Percentiles rank a stretch among this genome's conserved stretches.
Conservation (phyloP, 2,888 invertebrate species). For the Aphrophora alni region DNA sequence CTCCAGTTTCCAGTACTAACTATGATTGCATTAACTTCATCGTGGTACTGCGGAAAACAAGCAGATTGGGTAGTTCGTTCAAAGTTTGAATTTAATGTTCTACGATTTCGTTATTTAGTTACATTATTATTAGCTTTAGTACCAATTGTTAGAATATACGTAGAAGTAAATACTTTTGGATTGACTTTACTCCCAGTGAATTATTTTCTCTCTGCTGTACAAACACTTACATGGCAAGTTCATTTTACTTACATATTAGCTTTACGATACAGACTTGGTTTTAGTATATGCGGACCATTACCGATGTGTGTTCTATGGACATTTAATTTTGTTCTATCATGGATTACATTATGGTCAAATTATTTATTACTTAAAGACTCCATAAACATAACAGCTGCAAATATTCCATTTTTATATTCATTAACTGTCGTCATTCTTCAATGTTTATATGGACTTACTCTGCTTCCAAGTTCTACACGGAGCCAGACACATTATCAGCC, state of each 20-base stretch:
- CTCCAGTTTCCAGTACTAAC: conserved; percentile 79
- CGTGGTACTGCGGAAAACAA: conserved; percentile 78
- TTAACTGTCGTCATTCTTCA: conserved; percentile 54
- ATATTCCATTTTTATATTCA: conserved; percentile 54
- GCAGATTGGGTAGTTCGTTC: conserved; percentile 68
- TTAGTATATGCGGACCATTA: conserved; percentile 62
- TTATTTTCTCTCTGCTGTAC: conserved; percentile 70
- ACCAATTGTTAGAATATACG: conserved; percentile 26
- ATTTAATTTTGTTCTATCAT: conserved; percentile 58
- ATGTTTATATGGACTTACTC: conserved; percentile 47
- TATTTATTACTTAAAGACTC: conserved; percentile 33
- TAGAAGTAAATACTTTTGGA: background rate
- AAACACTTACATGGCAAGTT: conserved; percentile 80
- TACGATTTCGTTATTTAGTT: conserved; percentile 69
- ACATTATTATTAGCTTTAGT: conserved; percentile 64
- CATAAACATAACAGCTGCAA: conserved; percentile 55
- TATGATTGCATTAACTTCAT: conserved; percentile 77
- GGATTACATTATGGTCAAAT: conserved; percentile 73
- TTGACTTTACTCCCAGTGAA: conserved; percentile 27
- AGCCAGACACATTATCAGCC: background rate
- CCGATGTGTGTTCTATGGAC: conserved; percentile 7
- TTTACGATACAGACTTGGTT: conserved; percentile 66
- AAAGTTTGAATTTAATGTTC: conserved; percentile 65
- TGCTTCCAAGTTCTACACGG: conserved; percentile 37
- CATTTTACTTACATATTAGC: conserved; percentile 79